These are phyloP conservation scores for Diorhabda carinulata DNA, from an alignment of 1,140 invertebrate species.

Conservation along the genomic window DNA sequence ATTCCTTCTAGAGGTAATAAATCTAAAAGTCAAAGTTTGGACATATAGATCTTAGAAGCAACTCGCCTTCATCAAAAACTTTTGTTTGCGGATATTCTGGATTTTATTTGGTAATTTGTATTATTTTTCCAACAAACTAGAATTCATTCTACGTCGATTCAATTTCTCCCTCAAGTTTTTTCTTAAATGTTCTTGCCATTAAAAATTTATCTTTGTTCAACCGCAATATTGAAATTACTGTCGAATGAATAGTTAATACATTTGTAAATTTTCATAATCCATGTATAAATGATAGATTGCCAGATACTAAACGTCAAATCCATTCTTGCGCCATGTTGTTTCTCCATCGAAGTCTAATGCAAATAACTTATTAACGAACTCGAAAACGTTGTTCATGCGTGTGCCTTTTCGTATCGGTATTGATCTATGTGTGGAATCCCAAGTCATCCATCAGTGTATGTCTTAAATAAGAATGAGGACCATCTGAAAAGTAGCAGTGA, in stretches of 20 bases:
- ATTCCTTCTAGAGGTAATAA: too few relatives aligned
- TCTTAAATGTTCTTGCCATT: too few relatives aligned
- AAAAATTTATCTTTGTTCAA: neutral
- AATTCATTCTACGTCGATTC: too few relatives aligned
- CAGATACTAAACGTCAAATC: neutral
- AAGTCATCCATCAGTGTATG: conserved; percentile 2
- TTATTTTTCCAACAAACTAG: too few relatives aligned
- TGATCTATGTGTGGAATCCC: conserved; percentile 1
- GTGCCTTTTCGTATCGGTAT: neutral
- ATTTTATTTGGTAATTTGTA: too few relatives aligned
- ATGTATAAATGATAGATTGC: conserved; percentile 3
- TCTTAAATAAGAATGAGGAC: conserved; percentile 3
- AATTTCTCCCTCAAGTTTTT: too few relatives aligned
- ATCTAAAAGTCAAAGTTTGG: too few relatives aligned
- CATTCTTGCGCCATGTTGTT: neutral
- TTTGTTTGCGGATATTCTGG: too few relatives aligned
- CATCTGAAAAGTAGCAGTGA: neutral
- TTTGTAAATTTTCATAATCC: neutral
- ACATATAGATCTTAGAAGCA: too few relatives aligned
- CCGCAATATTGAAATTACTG: neutral
- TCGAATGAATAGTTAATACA: neutral
- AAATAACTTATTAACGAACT: conserved; percentile 3
- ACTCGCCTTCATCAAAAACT: too few relatives aligned
- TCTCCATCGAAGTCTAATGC: neutral
- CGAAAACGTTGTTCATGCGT: neutral